Conservation (phyloP, 2,888 invertebrate species). For the Xanthorhoe spadicearia region DNA sequence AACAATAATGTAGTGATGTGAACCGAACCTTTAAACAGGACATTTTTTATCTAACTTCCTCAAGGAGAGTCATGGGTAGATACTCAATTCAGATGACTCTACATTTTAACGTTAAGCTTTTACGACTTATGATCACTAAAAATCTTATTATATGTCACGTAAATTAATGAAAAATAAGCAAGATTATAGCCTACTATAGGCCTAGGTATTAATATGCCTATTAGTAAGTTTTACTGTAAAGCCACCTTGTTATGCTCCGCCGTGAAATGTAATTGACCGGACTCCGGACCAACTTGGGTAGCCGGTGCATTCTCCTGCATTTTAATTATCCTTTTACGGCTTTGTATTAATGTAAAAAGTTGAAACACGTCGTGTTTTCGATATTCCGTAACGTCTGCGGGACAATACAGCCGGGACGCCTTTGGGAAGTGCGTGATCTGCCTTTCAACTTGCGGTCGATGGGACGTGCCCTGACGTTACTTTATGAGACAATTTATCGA, state of each 20-base stretch:
- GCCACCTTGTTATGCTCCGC: conserved; percentile 7
- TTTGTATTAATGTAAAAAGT: conserved; percentile 45
- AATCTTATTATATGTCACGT: not conserved
- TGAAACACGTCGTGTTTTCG: conserved; percentile 44
- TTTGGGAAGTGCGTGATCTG: conserved; percentile 82
- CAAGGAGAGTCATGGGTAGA: not conserved
- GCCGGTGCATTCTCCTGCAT: conserved; percentile 38
- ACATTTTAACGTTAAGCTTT: conserved; percentile 1
- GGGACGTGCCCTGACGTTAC: conserved; percentile 34
- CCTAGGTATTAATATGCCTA: not conserved
- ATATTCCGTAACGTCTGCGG: conserved; percentile 56
- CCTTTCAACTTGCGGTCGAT: conserved; percentile 62
- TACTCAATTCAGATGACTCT: conserved; percentile 19
- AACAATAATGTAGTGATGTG: conserved; percentile 23
- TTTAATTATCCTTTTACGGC: conserved; percentile 43
- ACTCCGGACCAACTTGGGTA: conserved; percentile 30
- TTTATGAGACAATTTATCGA: conserved; percentile 41
- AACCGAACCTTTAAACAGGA: conserved; percentile 19
- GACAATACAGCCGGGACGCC: conserved; percentile 69
- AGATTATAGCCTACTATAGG: not conserved
- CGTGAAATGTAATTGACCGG: conserved; percentile 27
- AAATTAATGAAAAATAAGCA: not conserved
- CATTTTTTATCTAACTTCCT: conserved; percentile 15
- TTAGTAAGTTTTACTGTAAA: conserved; percentile 11
- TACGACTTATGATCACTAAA: not conserved